Percentiles rank a stretch among this genome's conserved stretches.
Conservation (phyloP, 1,140 invertebrate species). For the Druon quercuslanigerum region DNA sequence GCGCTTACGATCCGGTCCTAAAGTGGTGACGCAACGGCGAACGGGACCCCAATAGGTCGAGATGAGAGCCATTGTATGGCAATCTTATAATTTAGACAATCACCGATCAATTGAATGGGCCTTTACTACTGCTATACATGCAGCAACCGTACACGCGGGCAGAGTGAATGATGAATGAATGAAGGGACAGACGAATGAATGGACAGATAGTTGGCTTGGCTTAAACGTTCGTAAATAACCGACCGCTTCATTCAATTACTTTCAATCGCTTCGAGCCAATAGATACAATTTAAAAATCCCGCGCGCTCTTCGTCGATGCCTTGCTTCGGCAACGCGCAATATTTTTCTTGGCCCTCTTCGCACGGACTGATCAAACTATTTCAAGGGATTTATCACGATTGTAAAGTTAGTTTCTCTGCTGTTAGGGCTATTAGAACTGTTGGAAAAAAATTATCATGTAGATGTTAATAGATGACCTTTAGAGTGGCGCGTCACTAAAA, state of each 20-base stretch:
- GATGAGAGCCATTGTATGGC: conserved; percentile 77
- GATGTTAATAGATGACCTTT: conserved; percentile 67
- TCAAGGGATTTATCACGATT: not conserved
- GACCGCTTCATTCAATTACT: conserved; percentile 76
- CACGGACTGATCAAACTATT: not conserved
- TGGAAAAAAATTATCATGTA: conserved; percentile 36
- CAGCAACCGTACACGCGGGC: conserved; percentile 69
- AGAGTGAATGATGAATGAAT: conserved; percentile 76
- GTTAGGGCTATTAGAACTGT: not conserved
- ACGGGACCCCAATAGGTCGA: conserved; percentile 76
- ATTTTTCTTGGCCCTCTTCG: not conserved
- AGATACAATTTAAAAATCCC: conserved; percentile 76
- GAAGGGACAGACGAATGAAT: conserved; percentile 77
- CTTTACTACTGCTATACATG: conserved; percentile 76
- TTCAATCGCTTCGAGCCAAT: conserved; percentile 76
- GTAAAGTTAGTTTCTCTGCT: not conserved
- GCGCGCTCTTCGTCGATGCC: conserved; percentile 46
- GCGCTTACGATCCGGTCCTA: conserved; percentile 68
- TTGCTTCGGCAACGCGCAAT: conserved; percentile 42
- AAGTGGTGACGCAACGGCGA: conserved; percentile 74
- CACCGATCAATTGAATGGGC: conserved; percentile 77
- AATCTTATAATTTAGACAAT: conserved; percentile 78
- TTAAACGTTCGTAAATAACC: conserved; percentile 77
- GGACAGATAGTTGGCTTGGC: conserved; percentile 75
- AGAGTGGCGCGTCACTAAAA: conserved; percentile 23